phyloP scores from a whole-genome alignment of 2,888 invertebrate species.

The Eucera pruinosa region DNA sequence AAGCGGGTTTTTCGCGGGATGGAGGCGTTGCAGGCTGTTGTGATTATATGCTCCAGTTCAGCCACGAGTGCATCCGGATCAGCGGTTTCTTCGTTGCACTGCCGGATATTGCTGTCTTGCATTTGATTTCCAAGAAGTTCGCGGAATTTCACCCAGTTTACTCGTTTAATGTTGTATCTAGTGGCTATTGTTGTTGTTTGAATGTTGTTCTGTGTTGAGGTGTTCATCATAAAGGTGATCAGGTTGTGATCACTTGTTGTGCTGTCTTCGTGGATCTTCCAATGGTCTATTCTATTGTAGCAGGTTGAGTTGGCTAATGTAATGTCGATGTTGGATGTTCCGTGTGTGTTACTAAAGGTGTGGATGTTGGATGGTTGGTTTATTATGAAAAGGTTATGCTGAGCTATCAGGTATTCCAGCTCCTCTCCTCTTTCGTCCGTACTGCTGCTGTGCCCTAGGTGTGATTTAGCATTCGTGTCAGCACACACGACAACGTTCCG shows the following conservation, averaged over 20 bases:
- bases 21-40: no score
- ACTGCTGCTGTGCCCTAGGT: no score
- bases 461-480: no score
- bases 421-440: background rate
- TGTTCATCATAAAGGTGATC: background rate
- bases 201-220: background rate
- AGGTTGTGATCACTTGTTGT: no score
- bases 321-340: no score
- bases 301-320: background rate
- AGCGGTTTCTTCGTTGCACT: no score
- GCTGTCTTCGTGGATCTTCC: background rate
- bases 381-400: background rate
- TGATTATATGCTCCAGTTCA: no score
- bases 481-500: no score
- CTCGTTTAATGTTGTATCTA: slow-evolving; percentile 1
- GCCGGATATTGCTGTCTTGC: background rate
- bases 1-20: no score
- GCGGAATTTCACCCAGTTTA: background rate
- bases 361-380: background rate
- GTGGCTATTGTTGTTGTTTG: background rate
- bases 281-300: background rate
- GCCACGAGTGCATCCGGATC: no score
- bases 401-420: background rate
- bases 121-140: background rate
- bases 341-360: background rate